phyloP scores from a whole-genome alignment of 2,888 invertebrate genomes.

The Metacarcinus magister region DNA sequence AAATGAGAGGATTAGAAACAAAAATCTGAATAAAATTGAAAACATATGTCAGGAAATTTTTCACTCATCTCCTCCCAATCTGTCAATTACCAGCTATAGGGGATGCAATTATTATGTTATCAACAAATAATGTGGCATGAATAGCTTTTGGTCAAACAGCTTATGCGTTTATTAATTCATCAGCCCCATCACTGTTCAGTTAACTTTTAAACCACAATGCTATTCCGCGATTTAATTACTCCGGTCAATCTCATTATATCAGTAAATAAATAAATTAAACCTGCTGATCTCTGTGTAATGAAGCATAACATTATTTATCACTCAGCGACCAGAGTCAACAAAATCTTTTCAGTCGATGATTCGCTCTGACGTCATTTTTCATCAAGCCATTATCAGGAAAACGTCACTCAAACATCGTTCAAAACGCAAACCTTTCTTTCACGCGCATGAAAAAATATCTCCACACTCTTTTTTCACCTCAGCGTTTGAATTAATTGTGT shows the following conservation, averaged over 20 bases:
- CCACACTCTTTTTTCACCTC: background rate
- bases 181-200: constrained; percentile 45
- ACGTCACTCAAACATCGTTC: constrained; percentile 35
- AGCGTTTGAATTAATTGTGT: constrained; percentile 27
- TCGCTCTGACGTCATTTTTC: constrained; percentile 41
- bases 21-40: background rate
- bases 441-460: background rate
- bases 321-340: constrained; percentile 41
- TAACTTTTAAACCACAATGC: constrained; percentile 44
- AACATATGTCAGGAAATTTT: background rate
- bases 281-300: constrained; percentile 48
- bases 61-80: constrained; percentile 45
- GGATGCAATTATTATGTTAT: constrained; percentile 45
- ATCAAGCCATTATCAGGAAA: constrained; percentile 38
- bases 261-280: constrained; percentile 48
- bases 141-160: constrained; percentile 45
- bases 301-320: constrained; percentile 48
- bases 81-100: constrained; percentile 36
- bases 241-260: constrained; percentile 44
- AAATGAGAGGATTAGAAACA: background rate
- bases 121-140: constrained; percentile 48
- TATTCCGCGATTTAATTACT: constrained; percentile 34
- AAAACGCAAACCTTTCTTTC: constrained; percentile 14
- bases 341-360: constrained; percentile 45
- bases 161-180: constrained; percentile 41